These are phyloP conservation scores for Pammene fasciana DNA, from an alignment of 2,888 invertebrate genomes.

Conservation along the genomic window DNA sequence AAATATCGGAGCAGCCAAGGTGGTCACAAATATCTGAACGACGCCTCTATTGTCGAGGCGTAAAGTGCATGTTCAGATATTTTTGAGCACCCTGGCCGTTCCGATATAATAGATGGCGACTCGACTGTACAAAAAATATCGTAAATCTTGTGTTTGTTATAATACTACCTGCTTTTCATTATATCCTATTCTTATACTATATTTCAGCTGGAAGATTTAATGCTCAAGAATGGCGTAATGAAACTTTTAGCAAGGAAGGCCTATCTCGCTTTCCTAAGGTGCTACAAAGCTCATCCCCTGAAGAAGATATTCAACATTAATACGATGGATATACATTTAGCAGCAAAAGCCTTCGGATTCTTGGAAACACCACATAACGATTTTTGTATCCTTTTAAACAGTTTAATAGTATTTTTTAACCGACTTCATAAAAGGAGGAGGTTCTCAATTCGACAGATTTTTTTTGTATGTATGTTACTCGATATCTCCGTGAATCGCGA, in stretches of 20 bases:
- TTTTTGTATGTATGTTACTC: too few relatives aligned
- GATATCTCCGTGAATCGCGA: too few relatives aligned
- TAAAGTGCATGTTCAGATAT: too few relatives aligned
- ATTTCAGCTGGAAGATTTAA: slow-evolving; percentile 94
- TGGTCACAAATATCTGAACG: too few relatives aligned
- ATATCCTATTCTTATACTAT: too few relatives aligned
- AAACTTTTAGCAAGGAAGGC: slow-evolving; percentile 96
- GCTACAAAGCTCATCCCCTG: slow-evolving; percentile 97
- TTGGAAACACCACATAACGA: slow-evolving; percentile 95
- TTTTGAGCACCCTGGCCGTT: too few relatives aligned
- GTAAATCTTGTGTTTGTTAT: not conserved
- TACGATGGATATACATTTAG: slow-evolving; percentile 92
- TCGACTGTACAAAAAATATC: too few relatives aligned
- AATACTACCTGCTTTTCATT: not conserved
- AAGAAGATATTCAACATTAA: slow-evolving; percentile 96
- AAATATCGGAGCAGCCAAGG: too few relatives aligned
- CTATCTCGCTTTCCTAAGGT: slow-evolving; percentile 95
- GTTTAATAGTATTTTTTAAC: not conserved
- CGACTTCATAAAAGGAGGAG: too few relatives aligned
- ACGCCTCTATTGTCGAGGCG: too few relatives aligned
- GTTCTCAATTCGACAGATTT: too few relatives aligned
- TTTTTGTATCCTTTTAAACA: slow-evolving; percentile 86
- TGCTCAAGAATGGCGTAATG: slow-evolving; percentile 95
- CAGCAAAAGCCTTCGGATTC: slow-evolving; percentile 97
- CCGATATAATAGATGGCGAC: too few relatives aligned